Evolutionary conservation across 2,888 invertebrate genomes (phyloP).

Genomic region (Mythimna vitellina): DNA sequence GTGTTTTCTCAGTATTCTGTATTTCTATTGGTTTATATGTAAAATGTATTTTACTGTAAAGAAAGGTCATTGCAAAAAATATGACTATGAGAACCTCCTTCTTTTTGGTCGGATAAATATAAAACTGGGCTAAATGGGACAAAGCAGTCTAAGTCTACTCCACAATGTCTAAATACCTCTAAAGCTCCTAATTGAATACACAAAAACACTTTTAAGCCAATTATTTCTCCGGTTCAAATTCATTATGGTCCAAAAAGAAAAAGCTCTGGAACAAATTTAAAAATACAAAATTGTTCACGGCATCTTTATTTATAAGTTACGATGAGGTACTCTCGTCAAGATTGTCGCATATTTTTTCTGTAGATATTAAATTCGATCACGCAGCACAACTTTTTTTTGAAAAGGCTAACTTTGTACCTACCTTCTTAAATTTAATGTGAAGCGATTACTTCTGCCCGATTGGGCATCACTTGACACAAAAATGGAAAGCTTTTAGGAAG

Average conservation of each 20-base stretch:
- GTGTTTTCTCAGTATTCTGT: no score
- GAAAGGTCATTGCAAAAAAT: no score
- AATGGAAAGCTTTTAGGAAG: conserved; percentile 62
- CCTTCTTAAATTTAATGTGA: conserved; percentile 57
- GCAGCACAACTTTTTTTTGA: conserved; percentile 48
- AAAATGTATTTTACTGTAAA: no score
- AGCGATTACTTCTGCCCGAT: conserved; percentile 59
- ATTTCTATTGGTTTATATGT: no score
- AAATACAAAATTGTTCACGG: conserved; percentile 38
- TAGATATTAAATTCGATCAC: conserved; percentile 56
- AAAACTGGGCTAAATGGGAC: conserved; percentile 3
- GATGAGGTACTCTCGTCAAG: conserved; percentile 51
- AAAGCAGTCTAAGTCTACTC: not conserved
- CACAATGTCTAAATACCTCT: conserved; percentile 3
- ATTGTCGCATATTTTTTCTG: conserved; percentile 57
- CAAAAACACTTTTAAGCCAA: conserved; percentile 40
- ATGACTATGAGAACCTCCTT: no score
- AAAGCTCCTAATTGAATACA: conserved; percentile 41
- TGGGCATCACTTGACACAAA: conserved; percentile 60
- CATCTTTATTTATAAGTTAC: conserved; percentile 64
- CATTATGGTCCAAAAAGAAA: conserved; percentile 31
- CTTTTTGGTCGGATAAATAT: no score
- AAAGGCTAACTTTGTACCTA: conserved; percentile 53
- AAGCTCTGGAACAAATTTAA: conserved; percentile 40
- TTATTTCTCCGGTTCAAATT: conserved; percentile 40